phyloP scores from a whole-genome alignment of 92 coral and sea anemone genomes.

The Chrysogorgia sp. region DNA sequence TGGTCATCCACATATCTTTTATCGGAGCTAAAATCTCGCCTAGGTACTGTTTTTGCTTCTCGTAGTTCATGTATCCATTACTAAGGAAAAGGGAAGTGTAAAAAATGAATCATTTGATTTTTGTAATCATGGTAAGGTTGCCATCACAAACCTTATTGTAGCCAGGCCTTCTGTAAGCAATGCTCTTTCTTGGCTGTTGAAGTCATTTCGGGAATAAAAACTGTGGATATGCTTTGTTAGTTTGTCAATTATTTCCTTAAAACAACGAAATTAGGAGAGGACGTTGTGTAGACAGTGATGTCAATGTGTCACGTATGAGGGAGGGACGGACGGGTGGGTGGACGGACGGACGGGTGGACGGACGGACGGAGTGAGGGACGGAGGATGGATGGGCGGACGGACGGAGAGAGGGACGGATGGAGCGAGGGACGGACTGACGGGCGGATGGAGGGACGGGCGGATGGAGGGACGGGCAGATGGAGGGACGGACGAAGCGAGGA shows the following conservation, averaged over 20 bases:
- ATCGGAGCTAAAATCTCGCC: conserved; percentile 66
- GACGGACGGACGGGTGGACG: background rate
- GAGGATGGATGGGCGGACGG: background rate
- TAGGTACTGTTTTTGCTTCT: conserved; percentile 58
- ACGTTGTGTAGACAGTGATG: background rate
- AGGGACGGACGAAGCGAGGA: background rate
- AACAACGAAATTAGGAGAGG: background rate
- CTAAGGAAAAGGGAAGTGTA: conserved; percentile 28
- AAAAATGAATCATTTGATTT: background rate
- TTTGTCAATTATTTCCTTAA: conserved; percentile 81
- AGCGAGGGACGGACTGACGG: background rate
- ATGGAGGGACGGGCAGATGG: background rate
- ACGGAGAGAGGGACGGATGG: background rate
- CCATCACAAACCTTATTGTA: conserved; percentile 73
- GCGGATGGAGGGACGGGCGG: background rate
- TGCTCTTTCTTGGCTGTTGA: conserved; percentile 76
- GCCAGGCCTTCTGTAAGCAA: conserved; percentile 87
- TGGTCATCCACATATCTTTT: conserved; percentile 63
- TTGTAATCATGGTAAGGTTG: background rate
- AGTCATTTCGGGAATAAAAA: conserved; percentile 74
- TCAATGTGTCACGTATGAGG: background rate
- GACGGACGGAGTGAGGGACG: too few species aligned
- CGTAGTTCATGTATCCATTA: conserved; percentile 52
- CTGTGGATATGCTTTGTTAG: conserved; percentile 79
- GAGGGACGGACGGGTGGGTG: background rate